Evolutionary conservation across 2,797 vertebrate genomes (phyloP).

Genomic region (Pseudopleuronectes americanus): DNA sequence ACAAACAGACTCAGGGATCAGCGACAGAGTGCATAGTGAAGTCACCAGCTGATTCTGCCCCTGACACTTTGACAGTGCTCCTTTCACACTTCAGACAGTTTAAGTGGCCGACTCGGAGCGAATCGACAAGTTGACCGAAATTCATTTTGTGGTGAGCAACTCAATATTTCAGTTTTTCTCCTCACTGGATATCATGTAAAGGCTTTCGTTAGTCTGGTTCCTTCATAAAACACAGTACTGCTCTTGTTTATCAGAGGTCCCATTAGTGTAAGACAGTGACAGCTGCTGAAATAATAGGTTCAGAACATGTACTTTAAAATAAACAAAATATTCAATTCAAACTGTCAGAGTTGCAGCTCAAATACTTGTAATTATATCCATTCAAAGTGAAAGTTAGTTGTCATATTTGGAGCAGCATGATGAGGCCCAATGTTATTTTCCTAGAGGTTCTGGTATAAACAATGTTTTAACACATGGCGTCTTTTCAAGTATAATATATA

Average conservation of each 20-base stretch:
- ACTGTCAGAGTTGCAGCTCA: slow-evolving; percentile 12
- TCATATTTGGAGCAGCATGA: slow-evolving; percentile 6
- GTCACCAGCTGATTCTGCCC: slow-evolving; percentile 55
- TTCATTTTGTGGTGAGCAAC: slow-evolving; percentile 29
- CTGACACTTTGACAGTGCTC: slow-evolving; percentile 59
- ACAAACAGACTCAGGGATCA: slow-evolving; percentile 61
- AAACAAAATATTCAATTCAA: slow-evolving; percentile 29
- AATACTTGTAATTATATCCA: slow-evolving; percentile 49
- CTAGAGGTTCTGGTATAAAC: too few species aligned
- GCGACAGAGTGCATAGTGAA: slow-evolving; percentile 39
- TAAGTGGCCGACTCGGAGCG: slow-evolving; percentile 59
- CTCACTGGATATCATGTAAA: slow-evolving; percentile 26
- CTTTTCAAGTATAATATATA: too few species aligned
- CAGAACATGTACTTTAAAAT: slow-evolving; percentile 35
- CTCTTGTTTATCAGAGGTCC: slow-evolving; percentile 44
- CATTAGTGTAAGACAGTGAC: slow-evolving; percentile 52
- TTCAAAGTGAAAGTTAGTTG: slow-evolving; percentile 34
- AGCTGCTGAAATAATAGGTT: slow-evolving; percentile 45
- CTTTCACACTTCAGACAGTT: slow-evolving; percentile 70
- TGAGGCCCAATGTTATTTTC: slow-evolving; percentile 23
- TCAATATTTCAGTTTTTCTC: slow-evolving; percentile 34
- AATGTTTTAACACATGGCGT: too few species aligned
- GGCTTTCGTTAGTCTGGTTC: slow-evolving; percentile 44
- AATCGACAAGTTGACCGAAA: slow-evolving; percentile 42
- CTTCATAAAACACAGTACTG: slow-evolving; percentile 41